Base-by-base conservation (phyloP, 2,888 invertebrate genomes). In the Neria commutata region DNA sequence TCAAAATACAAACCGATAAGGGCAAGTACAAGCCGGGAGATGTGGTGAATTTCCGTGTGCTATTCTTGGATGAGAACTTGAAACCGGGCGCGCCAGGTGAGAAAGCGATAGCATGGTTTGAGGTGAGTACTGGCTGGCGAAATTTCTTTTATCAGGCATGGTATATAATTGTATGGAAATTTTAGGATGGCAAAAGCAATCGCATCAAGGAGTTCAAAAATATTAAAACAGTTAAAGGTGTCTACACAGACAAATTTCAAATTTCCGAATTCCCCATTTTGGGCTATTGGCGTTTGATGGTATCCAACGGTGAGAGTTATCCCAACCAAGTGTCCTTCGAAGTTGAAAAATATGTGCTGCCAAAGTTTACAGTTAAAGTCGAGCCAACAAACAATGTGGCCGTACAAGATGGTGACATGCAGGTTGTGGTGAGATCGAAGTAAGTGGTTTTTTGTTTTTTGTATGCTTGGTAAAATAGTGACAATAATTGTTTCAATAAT, bases 1-100 rank as follows among this genome's bases (percentile, higher is more conserved):
- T 94, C 6, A 91, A 94, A 74, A 87, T 96, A 55, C 96, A 97
- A 79, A 95, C 95, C 0, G 96, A 97, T 81, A 92, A 94, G 82
- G 89, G 93, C 16, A 89, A 94, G 64, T 97, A 96, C 81, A 91
- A 94, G 76, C 95, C 95, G 0, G 90, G 91, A 14, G 89, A 91
- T 75, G 87, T 87, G 66, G 88, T 98, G 42, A 86, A 89, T 78
- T 96, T 95, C 81, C 72, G 80, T 17, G 66, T 78, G 2, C 62
- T 80, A 37, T 75, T 76, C 40, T 82, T 94, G 55, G 89, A 91
- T 74, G 88, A 91, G 2, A 86, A 89, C 67, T 81, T 93, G 60
- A 86, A 86, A 67, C 92, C 93, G 0, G 84, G 85, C 17, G 85
- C 85, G 6, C 85, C 86, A 3, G 85, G 87, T 51, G 85, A 87